Evolutionary conservation across 2,888 invertebrate genomes (phyloP).

Genomic region (Drosophila neonasuta): DNA sequence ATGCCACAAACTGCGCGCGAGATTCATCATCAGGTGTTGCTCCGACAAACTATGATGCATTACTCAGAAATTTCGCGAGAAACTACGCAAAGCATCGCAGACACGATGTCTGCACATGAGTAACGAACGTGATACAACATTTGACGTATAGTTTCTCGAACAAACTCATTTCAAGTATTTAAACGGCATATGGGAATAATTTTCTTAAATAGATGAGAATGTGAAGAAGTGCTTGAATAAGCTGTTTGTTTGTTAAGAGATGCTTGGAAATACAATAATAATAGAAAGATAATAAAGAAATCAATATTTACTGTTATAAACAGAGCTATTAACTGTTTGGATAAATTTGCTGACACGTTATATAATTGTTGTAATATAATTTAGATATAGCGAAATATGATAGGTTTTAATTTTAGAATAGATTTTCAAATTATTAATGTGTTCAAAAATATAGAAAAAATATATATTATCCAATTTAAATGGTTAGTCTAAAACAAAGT

Average conservation of each 20-base stretch:
- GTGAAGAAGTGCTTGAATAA: neutral
- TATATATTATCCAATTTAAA: too few relatives aligned
- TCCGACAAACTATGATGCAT: slow-evolving; percentile 22
- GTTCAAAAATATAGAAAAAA: too few relatives aligned
- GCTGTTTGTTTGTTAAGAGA: neutral
- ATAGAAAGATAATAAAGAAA: neutral
- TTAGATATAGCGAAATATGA: too few relatives aligned
- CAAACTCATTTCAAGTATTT: neutral
- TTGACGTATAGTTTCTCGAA: neutral
- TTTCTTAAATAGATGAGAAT: neutral
- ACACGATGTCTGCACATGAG: slow-evolving; percentile 64
- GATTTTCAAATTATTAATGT: too few relatives aligned
- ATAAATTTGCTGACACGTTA: too few relatives aligned
- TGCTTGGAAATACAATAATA: neutral
- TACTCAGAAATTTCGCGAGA: slow-evolving; percentile 26
- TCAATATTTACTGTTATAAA: neutral
- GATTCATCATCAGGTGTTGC: slow-evolving; percentile 7
- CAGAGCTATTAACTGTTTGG: too few relatives aligned
- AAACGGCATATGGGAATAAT: too few relatives aligned
- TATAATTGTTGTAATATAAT: too few relatives aligned
- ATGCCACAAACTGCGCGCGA: slow-evolving; percentile 6
- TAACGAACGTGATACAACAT: slow-evolving; percentile 27
- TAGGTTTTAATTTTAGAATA: too few relatives aligned
- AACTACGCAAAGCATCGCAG: slow-evolving; percentile 35
- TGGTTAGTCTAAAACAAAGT: too few relatives aligned